A percentile compares a stretch with the other conserved stretches of the same genome.
phyloP scores from a whole-genome alignment of 2,113 vertebrate species.

The Scomber scombrus region DNA sequence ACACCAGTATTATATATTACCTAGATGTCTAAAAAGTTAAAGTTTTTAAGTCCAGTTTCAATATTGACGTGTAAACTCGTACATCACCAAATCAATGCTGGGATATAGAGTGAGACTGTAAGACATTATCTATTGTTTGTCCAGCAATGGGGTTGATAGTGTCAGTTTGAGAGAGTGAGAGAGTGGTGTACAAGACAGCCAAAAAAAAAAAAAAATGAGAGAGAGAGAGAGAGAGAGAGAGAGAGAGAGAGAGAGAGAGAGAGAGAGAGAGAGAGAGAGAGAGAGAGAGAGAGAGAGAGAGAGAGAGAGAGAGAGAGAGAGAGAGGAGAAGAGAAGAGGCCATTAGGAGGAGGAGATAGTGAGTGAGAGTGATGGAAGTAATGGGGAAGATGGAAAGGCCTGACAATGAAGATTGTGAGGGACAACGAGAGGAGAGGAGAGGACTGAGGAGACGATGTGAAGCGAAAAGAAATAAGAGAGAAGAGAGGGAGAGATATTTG shows the following conservation, averaged over 20 bases:
- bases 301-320: not conserved
- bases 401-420: constrained; percentile 20
- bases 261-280: too few relatives aligned
- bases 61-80: too few relatives aligned
- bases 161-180: not conserved
- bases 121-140: not conserved
- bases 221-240: too few relatives aligned
- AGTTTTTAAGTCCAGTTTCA: too few relatives aligned
- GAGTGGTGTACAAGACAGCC: not conserved
- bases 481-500: too few relatives aligned
- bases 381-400: constrained; percentile 18
- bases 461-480: not conserved
- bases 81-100: too few relatives aligned
- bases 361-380: constrained; percentile 29
- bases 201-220: too few relatives aligned
- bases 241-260: too few relatives aligned
- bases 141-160: not conserved
- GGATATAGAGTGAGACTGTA: not conserved
- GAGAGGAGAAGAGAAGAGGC: not conserved
- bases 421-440: not conserved
- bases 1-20: too few relatives aligned
- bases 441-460: not conserved
- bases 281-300: constrained; percentile 11
- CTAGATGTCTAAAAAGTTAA: too few relatives aligned
- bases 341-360: constrained; percentile 4